Percentiles rank a stretch among this genome's conserved stretches.
Conservation (phyloP, 2,888 invertebrate genomes). For the Bursaphelenchus okinawaensis region DNA sequence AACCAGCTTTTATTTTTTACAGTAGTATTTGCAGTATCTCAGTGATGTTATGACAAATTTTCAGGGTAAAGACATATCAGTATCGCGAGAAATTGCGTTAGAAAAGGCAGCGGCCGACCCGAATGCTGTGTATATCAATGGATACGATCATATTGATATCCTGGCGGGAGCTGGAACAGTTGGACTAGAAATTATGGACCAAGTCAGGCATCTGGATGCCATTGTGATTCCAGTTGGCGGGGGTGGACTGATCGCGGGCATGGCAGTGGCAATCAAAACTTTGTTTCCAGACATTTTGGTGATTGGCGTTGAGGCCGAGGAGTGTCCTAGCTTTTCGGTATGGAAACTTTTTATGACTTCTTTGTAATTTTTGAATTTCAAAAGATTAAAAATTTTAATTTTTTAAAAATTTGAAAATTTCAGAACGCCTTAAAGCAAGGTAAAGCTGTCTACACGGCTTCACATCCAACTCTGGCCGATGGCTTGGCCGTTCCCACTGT, state of each 20-base stretch:
- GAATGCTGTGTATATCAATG: background rate
- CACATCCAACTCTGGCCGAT: constrained; percentile 75
- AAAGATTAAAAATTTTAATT: constrained; percentile 70
- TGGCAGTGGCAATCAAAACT: constrained; percentile 79
- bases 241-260: constrained; percentile 81
- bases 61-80: constrained; percentile 63
- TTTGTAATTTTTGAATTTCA: background rate
- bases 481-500: constrained; percentile 80
- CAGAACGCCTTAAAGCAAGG: constrained; percentile 69
- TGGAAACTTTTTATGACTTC: background rate
- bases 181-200: constrained; percentile 83
- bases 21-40: background rate
- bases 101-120: constrained; percentile 64
- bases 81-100: constrained; percentile 73
- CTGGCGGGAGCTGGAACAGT: constrained; percentile 90
- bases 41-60: constrained; percentile 7
- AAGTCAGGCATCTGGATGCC: constrained; percentile 73
- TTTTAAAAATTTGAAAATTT: constrained; percentile 69
- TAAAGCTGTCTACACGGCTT: constrained; percentile 68
- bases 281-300: constrained; percentile 75
- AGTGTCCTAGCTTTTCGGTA: constrained; percentile 73
- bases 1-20: background rate
- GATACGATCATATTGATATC: constrained; percentile 78
- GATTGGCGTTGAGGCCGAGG: constrained; percentile 84
- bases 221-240: constrained; percentile 86